phyloP scores from a whole-genome alignment of 2,888 invertebrate genomes.

The Temnothorax unifasciatus region DNA sequence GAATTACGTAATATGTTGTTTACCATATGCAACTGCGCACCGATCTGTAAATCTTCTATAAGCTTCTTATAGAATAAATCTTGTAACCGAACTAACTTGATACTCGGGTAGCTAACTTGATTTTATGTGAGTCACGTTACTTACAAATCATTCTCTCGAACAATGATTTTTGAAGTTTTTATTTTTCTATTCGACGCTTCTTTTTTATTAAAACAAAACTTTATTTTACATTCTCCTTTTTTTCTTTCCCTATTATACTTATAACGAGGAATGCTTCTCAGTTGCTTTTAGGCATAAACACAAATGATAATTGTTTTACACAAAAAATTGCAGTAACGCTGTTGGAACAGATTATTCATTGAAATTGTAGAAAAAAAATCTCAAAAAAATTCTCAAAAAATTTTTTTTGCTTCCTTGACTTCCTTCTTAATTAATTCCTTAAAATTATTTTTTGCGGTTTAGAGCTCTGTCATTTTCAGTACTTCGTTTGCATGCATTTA shows the following conservation, averaged over 20 bases:
- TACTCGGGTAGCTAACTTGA: not conserved
- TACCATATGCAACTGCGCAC: not conserved
- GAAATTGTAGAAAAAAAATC: not conserved
- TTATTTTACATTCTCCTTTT: not conserved
- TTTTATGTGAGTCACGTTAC: not conserved
- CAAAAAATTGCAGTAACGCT: not conserved
- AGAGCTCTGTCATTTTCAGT: not conserved
- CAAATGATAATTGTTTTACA: not conserved
- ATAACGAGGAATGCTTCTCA: not conserved
- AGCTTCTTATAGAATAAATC: conserved; percentile 33
- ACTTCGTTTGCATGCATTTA: not conserved
- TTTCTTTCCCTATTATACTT: not conserved
- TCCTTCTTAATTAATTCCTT: not conserved
- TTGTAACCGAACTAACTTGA: conserved; percentile 6
- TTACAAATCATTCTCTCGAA: not conserved
- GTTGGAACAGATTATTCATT: not conserved
- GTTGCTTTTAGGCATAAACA: not conserved
- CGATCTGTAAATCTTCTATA: not conserved
- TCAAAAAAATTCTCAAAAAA: too few species aligned
- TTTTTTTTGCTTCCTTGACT: not conserved
- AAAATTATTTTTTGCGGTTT: not conserved
- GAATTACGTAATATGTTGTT: not conserved
- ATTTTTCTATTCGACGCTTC: not conserved
- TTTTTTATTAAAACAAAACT: not conserved
- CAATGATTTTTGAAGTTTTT: not conserved